Base-by-base conservation (phyloP, 1,140 invertebrate species). In the Lysiphlebus fabarum region DNA sequence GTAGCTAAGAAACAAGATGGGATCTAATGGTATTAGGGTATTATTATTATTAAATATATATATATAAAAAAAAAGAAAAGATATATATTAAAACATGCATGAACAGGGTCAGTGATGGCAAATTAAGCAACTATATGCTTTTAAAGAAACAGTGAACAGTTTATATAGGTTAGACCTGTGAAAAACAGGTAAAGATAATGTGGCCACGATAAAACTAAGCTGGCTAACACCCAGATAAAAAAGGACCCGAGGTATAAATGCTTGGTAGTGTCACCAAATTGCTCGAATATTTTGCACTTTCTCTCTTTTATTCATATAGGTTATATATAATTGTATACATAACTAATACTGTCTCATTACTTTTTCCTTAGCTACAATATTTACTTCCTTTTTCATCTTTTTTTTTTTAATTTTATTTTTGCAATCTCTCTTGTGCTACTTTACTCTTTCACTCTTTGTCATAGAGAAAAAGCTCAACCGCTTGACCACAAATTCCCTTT, bases 191-290 rank as follows among this genome's bases (percentile, higher is more conserved):
- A 65, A 61, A 67, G 70, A 66, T 74, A 74, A 74, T 72, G 66
- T 66, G 62, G 34, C 67, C 63, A 53, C 70, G 72, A 75, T 74
- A 75, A 75, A 75, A 73, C 72, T 74, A 73, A 75, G 69, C 72
- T 71, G 63, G 67, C 63, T 71, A 74, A 72, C 69, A 67, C 66
- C 67, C 57, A 38, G 62, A 71, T 65, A 72, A 69, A 73, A 26
- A 73, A 67, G 69, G 70, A 64, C 63, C 55, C 63, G 62, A 53
- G 60, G 41, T 59, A n/a, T n/a, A 65, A 64, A 62, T 61, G 67
- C 66, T 71, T 70, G 68, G 67, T 67, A 71, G 69, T 73, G 72
- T 74, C 70, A 68, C 69, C 67, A 70, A 73, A 75, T 73, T 69
- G 69, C 66, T 70, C 63, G 67, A 74, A 75, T 75, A 75, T 74